phyloP scores from a whole-genome alignment of 2,797 vertebrate species.

The Poecilia picta region DNA sequence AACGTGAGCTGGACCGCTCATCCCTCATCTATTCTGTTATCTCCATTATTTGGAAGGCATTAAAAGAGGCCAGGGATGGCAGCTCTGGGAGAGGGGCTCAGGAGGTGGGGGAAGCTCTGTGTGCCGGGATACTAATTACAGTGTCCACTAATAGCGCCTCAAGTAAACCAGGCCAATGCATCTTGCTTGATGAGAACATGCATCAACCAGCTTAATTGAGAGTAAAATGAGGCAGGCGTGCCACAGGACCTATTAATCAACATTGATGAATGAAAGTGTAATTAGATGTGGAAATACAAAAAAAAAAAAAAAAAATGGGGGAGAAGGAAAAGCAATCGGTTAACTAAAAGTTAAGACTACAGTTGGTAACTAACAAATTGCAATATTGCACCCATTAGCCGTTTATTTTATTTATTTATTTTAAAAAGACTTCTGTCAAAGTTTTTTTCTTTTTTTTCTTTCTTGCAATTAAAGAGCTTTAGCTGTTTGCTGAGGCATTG shows the following conservation, averaged over 20 bases:
- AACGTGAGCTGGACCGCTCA: slow-evolving; percentile 71
- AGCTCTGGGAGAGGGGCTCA: slow-evolving; percentile 74
- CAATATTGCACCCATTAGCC: slow-evolving; percentile 61
- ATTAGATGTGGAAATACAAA: slow-evolving; percentile 84
- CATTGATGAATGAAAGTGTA: slow-evolving; percentile 85
- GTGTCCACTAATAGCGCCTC: slow-evolving; percentile 84
- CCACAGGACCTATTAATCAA: slow-evolving; percentile 85
- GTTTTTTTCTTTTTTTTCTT: slow-evolving; percentile 22
- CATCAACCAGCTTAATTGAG: slow-evolving; percentile 85
- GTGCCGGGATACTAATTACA: slow-evolving; percentile 84
- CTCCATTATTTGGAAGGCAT: slow-evolving; percentile 80
- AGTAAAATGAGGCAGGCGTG: slow-evolving; percentile 85
- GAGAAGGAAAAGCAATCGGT: slow-evolving; percentile 69
- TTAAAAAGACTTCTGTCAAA: slow-evolving; percentile 2
- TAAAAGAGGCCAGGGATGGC: slow-evolving; percentile 80
- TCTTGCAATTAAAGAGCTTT: slow-evolving; percentile 19
- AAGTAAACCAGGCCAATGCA: slow-evolving; percentile 84
- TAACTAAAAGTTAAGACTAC: slow-evolving; percentile 75
- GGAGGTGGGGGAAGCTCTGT: slow-evolving; percentile 78
- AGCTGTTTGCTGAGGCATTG: slow-evolving; percentile 70
- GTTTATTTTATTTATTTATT: slow-evolving; percentile 43
- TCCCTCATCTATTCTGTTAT: slow-evolving; percentile 79
- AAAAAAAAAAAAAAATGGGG: slow-evolving; percentile 30
- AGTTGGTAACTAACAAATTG: slow-evolving; percentile 68
- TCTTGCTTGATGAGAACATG: slow-evolving; percentile 85